Percentiles rank a stretch among this genome's conserved stretches.
Conservation (phyloP, 2,888 invertebrate species). For the Muschampia plurimacula region DNA sequence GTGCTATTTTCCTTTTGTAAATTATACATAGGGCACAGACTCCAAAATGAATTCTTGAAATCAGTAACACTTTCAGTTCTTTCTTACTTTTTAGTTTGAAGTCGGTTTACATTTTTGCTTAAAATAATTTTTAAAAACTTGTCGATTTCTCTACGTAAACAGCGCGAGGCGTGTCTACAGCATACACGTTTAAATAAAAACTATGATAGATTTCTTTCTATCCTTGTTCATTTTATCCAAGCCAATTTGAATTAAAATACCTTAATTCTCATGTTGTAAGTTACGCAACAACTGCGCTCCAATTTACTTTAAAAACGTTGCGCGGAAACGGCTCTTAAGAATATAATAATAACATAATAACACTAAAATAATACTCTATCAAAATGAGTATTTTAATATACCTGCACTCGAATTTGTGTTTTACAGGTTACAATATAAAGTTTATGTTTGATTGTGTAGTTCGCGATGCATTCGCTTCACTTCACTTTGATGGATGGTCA, state of each 20-base stretch:
- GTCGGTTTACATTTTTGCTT: no score
- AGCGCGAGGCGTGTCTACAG: no score
- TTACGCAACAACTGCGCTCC: not conserved
- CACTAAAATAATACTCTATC: slow-evolving; percentile 32
- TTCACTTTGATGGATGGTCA: slow-evolving; percentile 61
- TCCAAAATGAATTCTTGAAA: no score
- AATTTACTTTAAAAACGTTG: slow-evolving; percentile 16
- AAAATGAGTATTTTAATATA: slow-evolving; percentile 28
- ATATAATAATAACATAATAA: slow-evolving; percentile 28
- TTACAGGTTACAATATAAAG: slow-evolving; percentile 29
- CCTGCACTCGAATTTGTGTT: slow-evolving; percentile 2
- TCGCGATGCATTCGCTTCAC: slow-evolving; percentile 48
- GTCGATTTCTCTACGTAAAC: no score
- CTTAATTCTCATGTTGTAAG: not conserved
- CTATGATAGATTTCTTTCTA: no score
- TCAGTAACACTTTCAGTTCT: no score
- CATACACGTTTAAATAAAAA: no score
- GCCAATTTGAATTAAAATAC: not conserved
- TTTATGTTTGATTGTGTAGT: slow-evolving; percentile 37
- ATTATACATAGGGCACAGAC: no score
- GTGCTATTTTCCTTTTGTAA: no score
- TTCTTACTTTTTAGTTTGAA: no score
- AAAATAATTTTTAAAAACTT: no score
- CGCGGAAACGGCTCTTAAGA: slow-evolving; percentile 11
- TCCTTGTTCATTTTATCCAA: no score